These are phyloP conservation scores for Urosaurus nigricauda DNA, from an alignment of 2,797 vertebrate genomes.

Conservation along the genomic window DNA sequence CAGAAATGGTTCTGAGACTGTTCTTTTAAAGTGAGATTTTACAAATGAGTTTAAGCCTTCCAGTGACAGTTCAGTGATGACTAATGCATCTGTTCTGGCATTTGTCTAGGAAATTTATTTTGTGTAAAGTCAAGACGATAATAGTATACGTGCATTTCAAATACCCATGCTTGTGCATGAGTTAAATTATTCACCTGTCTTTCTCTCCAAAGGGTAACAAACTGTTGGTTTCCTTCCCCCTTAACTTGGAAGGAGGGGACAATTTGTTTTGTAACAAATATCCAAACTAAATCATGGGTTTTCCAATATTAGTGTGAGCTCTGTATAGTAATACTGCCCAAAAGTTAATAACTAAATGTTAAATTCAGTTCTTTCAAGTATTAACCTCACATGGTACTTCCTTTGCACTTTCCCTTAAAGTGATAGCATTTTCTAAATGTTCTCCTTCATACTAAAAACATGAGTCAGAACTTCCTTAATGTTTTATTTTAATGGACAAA, in stretches of 20 bases:
- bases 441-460: conserved; percentile 29
- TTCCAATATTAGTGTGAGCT: conserved; percentile 4
- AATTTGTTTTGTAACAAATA: conserved; percentile 14
- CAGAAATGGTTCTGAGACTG: neutral
- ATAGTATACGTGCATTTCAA: conserved; percentile 17
- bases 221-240: neutral
- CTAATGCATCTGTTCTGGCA: conserved; percentile 33
- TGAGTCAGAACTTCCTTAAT: conserved; percentile 34
- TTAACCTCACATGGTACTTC: neutral
- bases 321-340: conserved; percentile 20
- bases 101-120: conserved; percentile 27
- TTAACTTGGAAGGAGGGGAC: conserved; percentile 4
- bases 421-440: conserved; percentile 30
- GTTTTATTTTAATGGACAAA: neutral
- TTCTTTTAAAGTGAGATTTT: conserved; percentile 29
- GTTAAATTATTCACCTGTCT: conserved; percentile 18
- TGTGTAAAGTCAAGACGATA: conserved; percentile 14
- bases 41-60: conserved; percentile 32
- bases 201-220: conserved; percentile 16
- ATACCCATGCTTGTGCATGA: conserved; percentile 13
- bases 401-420: conserved; percentile 30
- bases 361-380: neutral
- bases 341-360: conserved; percentile 9
- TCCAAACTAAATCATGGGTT: conserved; percentile 13
- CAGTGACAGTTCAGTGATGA: conserved; percentile 7